A percentile compares a stretch with the other conserved stretches of the same genome.
phyloP scores from a whole-genome alignment of 2,888 invertebrate species.

The Eulithis testata region DNA sequence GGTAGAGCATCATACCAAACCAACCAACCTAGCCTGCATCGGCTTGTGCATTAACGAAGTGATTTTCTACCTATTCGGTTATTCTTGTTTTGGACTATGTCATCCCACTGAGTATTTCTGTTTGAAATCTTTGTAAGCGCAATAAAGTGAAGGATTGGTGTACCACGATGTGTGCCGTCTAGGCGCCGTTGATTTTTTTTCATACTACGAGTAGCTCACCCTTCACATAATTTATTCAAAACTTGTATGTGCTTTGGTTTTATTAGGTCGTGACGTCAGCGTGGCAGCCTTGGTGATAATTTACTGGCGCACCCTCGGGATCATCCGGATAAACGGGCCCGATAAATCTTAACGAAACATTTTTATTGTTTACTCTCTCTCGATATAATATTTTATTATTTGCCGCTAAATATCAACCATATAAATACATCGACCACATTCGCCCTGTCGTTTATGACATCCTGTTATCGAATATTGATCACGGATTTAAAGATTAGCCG shows the following conservation, averaged over 20 bases:
- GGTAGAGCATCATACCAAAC: too few species aligned
- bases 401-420: slow-evolving; percentile 47
- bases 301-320: slow-evolving; percentile 56
- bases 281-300: slow-evolving; percentile 56
- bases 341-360: slow-evolving; percentile 60
- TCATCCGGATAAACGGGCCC: slow-evolving; percentile 62
- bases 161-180: too few species aligned
- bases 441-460: slow-evolving; percentile 47
- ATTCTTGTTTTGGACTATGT: too few species aligned
- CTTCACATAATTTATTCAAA: slow-evolving; percentile 26
- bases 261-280: slow-evolving; percentile 38
- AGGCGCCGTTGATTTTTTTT: neutral
- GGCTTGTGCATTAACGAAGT: too few species aligned
- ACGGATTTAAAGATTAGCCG: slow-evolving; percentile 39
- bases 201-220: neutral
- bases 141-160: too few species aligned
- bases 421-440: slow-evolving; percentile 49
- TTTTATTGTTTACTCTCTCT: slow-evolving; percentile 55
- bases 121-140: too few species aligned
- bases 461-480: slow-evolving; percentile 47
- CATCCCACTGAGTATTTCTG: too few species aligned
- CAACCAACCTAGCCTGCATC: too few species aligned
- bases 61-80: too few species aligned
- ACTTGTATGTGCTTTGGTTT: slow-evolving; percentile 26
- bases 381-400: slow-evolving; percentile 57